Conservation (phyloP, 2,888 invertebrate genomes). For the Calliphora vomitoria region DNA sequence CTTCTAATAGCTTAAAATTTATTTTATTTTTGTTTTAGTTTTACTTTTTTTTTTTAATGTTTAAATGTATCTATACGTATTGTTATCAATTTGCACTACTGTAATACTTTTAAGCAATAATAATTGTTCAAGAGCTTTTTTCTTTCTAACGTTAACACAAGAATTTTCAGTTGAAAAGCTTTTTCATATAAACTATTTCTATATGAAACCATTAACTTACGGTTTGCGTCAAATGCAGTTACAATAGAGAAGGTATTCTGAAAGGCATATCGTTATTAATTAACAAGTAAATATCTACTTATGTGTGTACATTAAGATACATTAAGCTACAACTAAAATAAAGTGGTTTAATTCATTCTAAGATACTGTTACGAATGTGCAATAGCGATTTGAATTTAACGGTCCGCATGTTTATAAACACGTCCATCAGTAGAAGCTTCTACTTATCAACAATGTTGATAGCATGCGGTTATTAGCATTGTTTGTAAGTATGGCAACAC, state of each 20-base stretch:
- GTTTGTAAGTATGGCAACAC: too few relatives aligned
- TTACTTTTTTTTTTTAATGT: background rate
- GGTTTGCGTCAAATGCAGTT: background rate
- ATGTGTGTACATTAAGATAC: too few relatives aligned
- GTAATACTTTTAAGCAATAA: background rate
- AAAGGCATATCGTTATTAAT: too few relatives aligned
- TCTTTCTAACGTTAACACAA: background rate
- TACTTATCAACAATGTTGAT: too few relatives aligned
- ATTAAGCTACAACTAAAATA: too few relatives aligned
- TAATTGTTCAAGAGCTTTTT: slow-evolving; percentile 18
- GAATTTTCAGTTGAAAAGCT: slow-evolving; percentile 2
- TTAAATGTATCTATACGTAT: background rate
- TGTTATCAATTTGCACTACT: slow-evolving; percentile 21
- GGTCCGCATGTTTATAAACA: too few relatives aligned
- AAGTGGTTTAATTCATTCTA: too few relatives aligned
- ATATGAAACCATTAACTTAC: background rate
- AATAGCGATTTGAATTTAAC: too few relatives aligned
- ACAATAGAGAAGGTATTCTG: slow-evolving; percentile 14
- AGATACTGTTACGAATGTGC: too few relatives aligned
- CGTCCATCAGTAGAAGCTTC: too few relatives aligned
- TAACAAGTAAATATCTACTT: too few relatives aligned
- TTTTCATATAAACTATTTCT: slow-evolving; percentile 6
- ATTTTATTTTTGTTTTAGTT: slow-evolving; percentile 3
- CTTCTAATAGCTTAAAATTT: background rate
- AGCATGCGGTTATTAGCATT: too few relatives aligned